Percentiles rank a stretch among this genome's conserved stretches.
Conservation (phyloP, 2,113 vertebrate species). For the Eulemur rufifrons region DNA sequence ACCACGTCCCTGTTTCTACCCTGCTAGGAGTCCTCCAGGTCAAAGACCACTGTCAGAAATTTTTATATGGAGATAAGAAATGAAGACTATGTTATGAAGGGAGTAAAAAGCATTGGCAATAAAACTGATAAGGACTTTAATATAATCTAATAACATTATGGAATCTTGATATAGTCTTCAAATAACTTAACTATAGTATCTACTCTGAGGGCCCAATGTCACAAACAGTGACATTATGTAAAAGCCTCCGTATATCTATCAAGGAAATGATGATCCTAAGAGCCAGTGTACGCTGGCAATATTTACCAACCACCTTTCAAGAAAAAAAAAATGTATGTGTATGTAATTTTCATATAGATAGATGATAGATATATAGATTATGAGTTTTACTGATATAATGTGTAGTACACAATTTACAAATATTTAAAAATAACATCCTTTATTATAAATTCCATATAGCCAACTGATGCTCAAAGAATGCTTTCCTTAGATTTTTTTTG, state of each 20-base stretch:
- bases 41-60: background rate
- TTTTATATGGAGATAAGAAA: background rate
- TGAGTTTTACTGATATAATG: constrained; percentile 3
- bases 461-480: background rate
- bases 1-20: accelerated
- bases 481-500: no score
- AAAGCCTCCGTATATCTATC: background rate
- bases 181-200: background rate
- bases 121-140: constrained; percentile 22
- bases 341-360: background rate
- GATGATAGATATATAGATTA: background rate
- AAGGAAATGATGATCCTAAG: background rate
- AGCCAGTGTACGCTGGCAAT: background rate
- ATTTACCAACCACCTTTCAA: background rate
- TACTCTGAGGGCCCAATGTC: background rate
- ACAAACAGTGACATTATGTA: background rate
- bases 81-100: background rate
- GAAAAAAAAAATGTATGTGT: background rate
- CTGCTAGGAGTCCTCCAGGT: background rate
- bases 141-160: background rate
- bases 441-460: background rate
- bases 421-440: background rate
- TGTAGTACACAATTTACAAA: background rate
- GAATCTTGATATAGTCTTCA: background rate
- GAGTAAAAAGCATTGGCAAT: background rate